Evolutionary conservation across 2,888 invertebrate species (phyloP).

Genomic region (Pandemis corylana): DNA sequence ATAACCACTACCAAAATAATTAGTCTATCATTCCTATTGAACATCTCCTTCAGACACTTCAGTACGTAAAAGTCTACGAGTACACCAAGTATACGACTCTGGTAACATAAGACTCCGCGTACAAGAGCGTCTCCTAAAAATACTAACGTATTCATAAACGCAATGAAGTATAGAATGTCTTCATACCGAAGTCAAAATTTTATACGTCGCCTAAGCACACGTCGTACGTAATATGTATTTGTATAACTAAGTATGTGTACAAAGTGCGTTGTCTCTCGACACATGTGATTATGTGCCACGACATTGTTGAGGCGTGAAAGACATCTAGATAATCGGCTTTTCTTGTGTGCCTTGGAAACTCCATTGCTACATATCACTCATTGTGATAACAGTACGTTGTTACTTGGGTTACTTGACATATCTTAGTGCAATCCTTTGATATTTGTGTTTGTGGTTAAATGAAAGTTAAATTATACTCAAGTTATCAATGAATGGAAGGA

Average conservation of each 20-base stretch:
- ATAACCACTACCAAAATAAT: too few relatives aligned
- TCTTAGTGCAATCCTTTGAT: too few relatives aligned
- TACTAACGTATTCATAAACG: too few relatives aligned
- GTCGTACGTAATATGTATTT: constrained; percentile 5
- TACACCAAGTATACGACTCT: too few relatives aligned
- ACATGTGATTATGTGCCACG: constrained; percentile 35
- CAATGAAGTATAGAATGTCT: not conserved
- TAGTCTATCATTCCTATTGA: too few relatives aligned
- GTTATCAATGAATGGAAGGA: too few relatives aligned
- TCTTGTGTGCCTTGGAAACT: constrained; percentile 42
- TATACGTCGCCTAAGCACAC: not conserved
- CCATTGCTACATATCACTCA: constrained; percentile 24
- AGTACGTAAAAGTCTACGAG: too few relatives aligned
- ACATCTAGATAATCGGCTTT: constrained; percentile 61
- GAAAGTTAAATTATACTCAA: too few relatives aligned
- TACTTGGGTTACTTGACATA: not conserved
- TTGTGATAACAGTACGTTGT: constrained; percentile 9
- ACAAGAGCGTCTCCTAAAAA: too few relatives aligned
- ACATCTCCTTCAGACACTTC: too few relatives aligned
- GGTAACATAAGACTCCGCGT: too few relatives aligned
- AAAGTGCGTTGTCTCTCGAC: constrained; percentile 21
- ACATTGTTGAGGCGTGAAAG: constrained; percentile 35
- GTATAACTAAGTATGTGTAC: constrained; percentile 1
- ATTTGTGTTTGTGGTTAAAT: too few relatives aligned
- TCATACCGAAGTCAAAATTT: not conserved